phyloP scores from a whole-genome alignment of 2,888 invertebrate genomes.

The Drosophila mulleri region DNA sequence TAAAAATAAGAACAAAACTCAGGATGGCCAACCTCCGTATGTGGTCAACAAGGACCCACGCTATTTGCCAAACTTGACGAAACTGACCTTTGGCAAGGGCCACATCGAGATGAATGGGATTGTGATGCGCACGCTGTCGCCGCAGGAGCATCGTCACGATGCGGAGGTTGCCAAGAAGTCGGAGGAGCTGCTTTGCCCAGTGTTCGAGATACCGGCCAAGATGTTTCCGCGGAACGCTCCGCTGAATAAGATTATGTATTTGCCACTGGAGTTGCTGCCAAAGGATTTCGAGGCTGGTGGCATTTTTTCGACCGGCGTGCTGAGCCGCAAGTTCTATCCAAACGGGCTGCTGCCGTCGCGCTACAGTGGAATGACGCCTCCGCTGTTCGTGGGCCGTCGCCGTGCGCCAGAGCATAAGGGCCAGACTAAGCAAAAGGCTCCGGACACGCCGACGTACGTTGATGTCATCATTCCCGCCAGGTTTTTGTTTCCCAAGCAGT shows the following conservation, averaged over 20 bases:
- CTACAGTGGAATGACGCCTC: conserved; percentile 35
- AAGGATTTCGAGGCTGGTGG: conserved; percentile 29
- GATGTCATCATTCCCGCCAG: no score
- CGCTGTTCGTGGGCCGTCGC: conserved; percentile 44
- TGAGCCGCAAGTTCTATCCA: conserved; percentile 40
- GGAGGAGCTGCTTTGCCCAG: not conserved
- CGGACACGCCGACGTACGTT: not conserved
- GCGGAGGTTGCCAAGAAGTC: not conserved
- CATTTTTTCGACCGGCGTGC: conserved; percentile 28
- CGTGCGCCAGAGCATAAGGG: not conserved
- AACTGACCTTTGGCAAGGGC: not conserved
- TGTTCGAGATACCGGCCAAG: conserved; percentile 27
- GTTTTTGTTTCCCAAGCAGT: not conserved
- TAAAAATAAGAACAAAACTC: not conserved
- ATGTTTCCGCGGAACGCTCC: conserved; percentile 33
- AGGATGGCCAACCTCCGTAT: not conserved
- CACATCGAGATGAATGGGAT: conserved; percentile 3
- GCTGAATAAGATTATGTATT: conserved; percentile 14
- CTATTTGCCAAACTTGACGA: conserved; percentile 33
- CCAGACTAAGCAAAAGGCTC: no score
- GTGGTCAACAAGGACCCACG: conserved; percentile 17
- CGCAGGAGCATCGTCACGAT: conserved; percentile 17
- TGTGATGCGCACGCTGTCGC: conserved; percentile 4
- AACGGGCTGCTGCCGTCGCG: conserved; percentile 1
- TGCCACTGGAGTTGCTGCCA: conserved; percentile 34